These are phyloP conservation scores for Sciaenops ocellatus DNA, from an alignment of 2,797 vertebrate species.

Conservation along the genomic window DNA sequence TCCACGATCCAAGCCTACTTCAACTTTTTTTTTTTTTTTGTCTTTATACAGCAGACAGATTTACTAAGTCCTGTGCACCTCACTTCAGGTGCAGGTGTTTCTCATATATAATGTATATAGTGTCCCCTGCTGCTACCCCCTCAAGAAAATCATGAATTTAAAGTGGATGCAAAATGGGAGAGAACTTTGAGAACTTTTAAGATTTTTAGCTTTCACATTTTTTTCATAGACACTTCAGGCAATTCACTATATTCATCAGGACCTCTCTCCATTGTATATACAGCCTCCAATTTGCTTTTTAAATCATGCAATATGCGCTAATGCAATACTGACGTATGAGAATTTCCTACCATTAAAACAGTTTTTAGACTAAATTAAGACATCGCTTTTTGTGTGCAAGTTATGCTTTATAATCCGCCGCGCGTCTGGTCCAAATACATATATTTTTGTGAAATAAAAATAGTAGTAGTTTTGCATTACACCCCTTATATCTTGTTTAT, in stretches of 20 bases:
- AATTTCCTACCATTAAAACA: neutral
- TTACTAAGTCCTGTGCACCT: neutral
- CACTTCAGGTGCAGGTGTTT: conserved; percentile 1
- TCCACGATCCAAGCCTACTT: too few relatives aligned
- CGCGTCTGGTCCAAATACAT: neutral
- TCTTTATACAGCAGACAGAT: conserved; percentile 1
- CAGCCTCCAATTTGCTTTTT: neutral
- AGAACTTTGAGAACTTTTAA: neutral
- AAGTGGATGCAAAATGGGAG: neutral
- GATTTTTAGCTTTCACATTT: neutral
- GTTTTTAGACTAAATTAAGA: neutral
- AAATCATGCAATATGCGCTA: neutral
- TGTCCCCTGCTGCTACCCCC: neutral
- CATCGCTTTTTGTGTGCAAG: neutral
- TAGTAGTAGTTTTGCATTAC: neutral
- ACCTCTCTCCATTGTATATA: neutral
- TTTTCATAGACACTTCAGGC: too few relatives aligned
- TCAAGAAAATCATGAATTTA: neutral
- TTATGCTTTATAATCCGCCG: neutral
- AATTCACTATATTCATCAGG: neutral
- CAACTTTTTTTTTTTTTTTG: neutral
- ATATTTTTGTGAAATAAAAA: neutral
- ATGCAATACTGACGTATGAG: neutral
- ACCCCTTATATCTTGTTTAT: neutral
- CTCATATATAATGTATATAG: neutral